Evolutionary conservation across 2,797 vertebrate species (phyloP).

Genomic region (Artibeus lituratus): DNA sequence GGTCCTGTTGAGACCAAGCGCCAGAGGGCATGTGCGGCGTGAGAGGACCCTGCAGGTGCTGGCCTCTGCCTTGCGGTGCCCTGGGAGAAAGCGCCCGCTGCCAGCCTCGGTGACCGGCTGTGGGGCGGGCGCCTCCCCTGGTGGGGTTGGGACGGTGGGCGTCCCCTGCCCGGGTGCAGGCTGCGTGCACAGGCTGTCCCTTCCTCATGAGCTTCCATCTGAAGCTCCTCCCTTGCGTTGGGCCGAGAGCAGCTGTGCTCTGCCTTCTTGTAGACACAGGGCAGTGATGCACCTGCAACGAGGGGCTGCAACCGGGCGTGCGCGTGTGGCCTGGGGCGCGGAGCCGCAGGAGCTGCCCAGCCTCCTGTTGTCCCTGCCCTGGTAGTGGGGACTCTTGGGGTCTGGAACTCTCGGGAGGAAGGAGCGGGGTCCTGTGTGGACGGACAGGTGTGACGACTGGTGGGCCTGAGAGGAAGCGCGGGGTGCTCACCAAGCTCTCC

Average conservation of each 20-base stretch:
- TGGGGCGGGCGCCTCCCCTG: neutral
- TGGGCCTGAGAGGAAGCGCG: neutral
- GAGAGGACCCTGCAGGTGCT: neutral
- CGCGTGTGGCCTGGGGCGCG: neutral
- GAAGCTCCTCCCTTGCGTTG: neutral
- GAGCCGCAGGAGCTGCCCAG: rapidly evolving
- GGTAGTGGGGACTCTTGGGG: rapidly evolving
- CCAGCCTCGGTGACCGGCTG: rapidly evolving
- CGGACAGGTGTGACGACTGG: rapidly evolving
- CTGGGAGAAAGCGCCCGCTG: neutral
- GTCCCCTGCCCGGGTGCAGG: no score
- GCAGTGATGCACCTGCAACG: neutral
- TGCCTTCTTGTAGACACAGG: neutral
- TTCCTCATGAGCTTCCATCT: neutral
- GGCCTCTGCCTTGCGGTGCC: neutral
- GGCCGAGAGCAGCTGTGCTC: neutral
- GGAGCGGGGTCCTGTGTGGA: neutral
- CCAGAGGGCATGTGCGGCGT: neutral
- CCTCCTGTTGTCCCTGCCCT: no score
- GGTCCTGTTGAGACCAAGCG: neutral
- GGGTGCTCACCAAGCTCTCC: neutral
- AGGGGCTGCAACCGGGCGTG: rapidly evolving
- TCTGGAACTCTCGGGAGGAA: rapidly evolving
- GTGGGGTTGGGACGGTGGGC: neutral
- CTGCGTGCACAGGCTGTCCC: rapidly evolving